Conservation (phyloP, 2,888 invertebrate genomes). For the Lymantria monacha region DNA sequence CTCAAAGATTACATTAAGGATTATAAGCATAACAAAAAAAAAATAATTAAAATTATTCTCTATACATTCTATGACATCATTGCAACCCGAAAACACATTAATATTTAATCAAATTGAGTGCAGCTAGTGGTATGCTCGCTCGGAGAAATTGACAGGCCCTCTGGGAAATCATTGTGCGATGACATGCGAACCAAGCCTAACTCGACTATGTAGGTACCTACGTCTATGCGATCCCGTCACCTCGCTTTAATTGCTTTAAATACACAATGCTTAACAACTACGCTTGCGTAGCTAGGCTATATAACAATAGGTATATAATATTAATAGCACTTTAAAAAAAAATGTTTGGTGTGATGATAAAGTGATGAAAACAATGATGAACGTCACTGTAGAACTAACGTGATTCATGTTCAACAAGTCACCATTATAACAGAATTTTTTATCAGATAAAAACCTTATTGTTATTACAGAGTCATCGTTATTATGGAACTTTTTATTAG, state of each 20-base stretch:
- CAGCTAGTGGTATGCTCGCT: constrained; percentile 51
- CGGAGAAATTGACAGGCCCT: constrained; percentile 54
- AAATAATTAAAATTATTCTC: background rate
- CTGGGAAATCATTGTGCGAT: constrained; percentile 60
- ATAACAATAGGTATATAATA: constrained; percentile 6
- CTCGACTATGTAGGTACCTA: constrained; percentile 43
- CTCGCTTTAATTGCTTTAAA: constrained; percentile 39
- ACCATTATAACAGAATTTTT: too few species aligned
- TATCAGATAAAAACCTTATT: too few species aligned
- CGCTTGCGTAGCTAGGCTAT: constrained; percentile 25
- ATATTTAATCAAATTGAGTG: constrained; percentile 67
- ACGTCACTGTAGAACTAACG: too few species aligned
- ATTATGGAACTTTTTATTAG: too few species aligned
- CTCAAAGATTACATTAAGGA: too few species aligned
- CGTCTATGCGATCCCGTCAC: constrained; percentile 32
- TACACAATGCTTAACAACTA: constrained; percentile 37
- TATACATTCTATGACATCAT: constrained; percentile 19
- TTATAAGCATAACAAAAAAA: too few species aligned
- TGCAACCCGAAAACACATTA: constrained; percentile 50
- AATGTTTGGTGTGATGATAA: too few species aligned
- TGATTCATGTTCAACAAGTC: too few species aligned
- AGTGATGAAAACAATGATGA: too few species aligned
- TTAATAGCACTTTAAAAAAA: background rate
- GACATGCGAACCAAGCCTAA: constrained; percentile 50
- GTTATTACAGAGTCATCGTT: too few species aligned